phyloP scores from a whole-genome alignment of 1,140 invertebrate genomes.

The Notospermus geniculatus region DNA sequence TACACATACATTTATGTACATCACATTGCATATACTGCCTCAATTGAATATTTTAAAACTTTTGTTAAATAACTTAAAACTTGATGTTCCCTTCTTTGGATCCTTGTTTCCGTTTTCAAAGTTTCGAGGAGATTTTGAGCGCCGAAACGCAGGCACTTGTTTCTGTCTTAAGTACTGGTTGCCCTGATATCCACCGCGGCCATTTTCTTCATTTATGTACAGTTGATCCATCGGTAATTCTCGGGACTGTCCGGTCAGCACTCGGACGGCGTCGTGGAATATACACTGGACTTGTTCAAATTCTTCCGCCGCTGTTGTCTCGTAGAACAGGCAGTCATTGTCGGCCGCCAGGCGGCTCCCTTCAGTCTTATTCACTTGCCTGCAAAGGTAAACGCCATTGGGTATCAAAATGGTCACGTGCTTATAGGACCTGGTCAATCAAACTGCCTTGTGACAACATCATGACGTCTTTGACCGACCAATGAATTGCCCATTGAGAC shows the following conservation, averaged over 20 bases:
- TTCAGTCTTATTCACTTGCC: conserved; percentile 52
- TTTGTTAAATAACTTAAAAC: conserved; percentile 47
- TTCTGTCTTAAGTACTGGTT: not conserved
- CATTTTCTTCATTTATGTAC: not conserved
- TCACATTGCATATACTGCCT: no score
- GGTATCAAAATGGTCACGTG: no score
- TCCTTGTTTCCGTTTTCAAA: conserved; percentile 36
- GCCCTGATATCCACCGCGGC: not conserved
- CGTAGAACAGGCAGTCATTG: conserved; percentile 51
- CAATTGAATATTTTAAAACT: conserved; percentile 53
- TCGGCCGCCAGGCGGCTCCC: conserved; percentile 42
- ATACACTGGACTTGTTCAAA: conserved; percentile 49
- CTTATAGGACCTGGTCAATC: no score
- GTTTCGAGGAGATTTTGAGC: conserved; percentile 37
- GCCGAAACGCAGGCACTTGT: conserved; percentile 13
- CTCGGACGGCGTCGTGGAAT: conserved; percentile 46
- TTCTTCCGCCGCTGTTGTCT: conserved; percentile 55
- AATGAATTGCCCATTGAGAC: no score
- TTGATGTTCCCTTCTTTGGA: conserved; percentile 44
- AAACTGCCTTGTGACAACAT: no score
- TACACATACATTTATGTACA: no score
- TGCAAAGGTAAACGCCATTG: conserved; percentile 29
- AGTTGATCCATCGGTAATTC: not conserved
- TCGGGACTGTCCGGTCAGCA: not conserved
- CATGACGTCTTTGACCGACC: no score